phyloP scores from a whole-genome alignment of 2,797 vertebrate species.

The Nannoperca obscura region DNA sequence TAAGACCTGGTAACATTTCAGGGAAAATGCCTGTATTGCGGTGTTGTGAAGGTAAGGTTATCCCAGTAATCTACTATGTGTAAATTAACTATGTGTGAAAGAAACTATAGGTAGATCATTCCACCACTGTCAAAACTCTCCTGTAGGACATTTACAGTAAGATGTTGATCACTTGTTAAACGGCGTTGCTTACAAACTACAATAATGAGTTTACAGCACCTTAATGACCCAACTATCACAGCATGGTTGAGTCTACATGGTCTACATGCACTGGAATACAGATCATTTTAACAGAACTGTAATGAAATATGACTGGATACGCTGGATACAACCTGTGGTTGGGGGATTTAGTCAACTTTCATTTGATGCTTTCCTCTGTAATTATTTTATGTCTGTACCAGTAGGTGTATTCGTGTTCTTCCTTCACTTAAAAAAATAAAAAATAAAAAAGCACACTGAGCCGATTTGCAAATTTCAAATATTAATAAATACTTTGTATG shows the following conservation, averaged over 20 bases:
- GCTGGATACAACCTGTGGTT: background rate
- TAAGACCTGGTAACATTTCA: no score
- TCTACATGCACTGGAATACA: background rate
- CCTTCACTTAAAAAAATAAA: background rate
- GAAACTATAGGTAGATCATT: no score
- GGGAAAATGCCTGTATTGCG: no score
- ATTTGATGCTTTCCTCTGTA: conserved; percentile 10
- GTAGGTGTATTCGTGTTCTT: background rate
- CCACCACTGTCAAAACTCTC: background rate
- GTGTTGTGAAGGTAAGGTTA: no score
- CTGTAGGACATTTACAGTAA: conserved; percentile 6
- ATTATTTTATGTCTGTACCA: conserved; percentile 22
- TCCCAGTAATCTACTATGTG: no score
- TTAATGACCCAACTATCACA: background rate
- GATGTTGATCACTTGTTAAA: background rate
- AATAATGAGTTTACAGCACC: conserved; percentile 1
- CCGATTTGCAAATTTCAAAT: conserved; percentile 4
- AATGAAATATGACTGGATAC: conserved; percentile 17
- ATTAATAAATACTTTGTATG: background rate
- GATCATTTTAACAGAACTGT: background rate
- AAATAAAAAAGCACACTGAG: background rate
- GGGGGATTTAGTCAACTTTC: conserved; percentile 3
- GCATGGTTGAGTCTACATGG: background rate
- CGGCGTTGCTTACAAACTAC: conserved; percentile 1
- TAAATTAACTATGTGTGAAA: no score